Evolutionary conservation across 2,113 vertebrate species (phyloP), one percentile per base, ranked within the genome.

Genomic region (Corynorhinus townsendii): DNA sequence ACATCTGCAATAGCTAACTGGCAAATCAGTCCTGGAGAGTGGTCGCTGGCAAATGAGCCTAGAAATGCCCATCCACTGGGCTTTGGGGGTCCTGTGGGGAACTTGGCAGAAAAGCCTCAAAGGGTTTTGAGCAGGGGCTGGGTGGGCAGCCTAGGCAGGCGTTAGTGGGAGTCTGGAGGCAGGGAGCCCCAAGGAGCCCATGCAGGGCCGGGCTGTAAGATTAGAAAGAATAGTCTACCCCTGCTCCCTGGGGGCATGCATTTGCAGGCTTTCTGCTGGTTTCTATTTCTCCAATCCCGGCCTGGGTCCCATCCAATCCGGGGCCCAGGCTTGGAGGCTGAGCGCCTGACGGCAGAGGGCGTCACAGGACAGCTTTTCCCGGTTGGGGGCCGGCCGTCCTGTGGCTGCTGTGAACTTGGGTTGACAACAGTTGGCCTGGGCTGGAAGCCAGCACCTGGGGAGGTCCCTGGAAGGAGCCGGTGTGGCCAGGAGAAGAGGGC

Each of bases 341-440:
- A 35, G 49, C 35, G 59, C 45, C 16, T 52, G 75, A 20, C 3
- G 2, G 35, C 62, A 3, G 5, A 62, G 97, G 98, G 97, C 97
- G 89, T 91, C 73, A 4, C 93, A 98, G 96, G 96, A 97, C 91
- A 95, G 95, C 94, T 97, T 98, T 98, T 97, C 73, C 11, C 38
- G 17, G 19, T 26, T 45, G 28, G 49, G 77, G 71, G 89, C 52
- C 14, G 2, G 14, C 0, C 2, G 1, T 7, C 5, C 69, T 11
- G 4, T 1, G 0, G 68, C 71, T 6, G 43, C 59, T 20, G n/a
- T 52, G 59, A 68, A 59, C 40, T 73, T 26, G 33, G 11, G 38
- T 24, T 86, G 69, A 87, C 86, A 80, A 45, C 79, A 35, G 52
- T 91, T 62, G 28, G 45, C 43, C 85, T 72, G 88, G 81, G 75